These are phyloP conservation scores for Nyctereutes procyonoides DNA, from an alignment of 2,113 vertebrate species.

Conservation along the genomic window DNA sequence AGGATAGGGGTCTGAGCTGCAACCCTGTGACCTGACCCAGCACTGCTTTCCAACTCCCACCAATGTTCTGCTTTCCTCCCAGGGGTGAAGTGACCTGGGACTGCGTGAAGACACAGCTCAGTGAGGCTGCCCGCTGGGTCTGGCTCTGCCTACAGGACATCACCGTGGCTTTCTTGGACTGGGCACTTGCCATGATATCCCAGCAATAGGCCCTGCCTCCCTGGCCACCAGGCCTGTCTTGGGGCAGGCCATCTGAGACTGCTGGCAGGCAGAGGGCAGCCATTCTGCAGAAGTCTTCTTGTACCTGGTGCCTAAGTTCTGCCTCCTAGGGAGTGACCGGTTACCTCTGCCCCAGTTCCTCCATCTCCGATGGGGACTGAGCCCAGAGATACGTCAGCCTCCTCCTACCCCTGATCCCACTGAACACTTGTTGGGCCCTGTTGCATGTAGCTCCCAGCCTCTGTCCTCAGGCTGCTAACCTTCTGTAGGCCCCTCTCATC, in stretches of 20 bases:
- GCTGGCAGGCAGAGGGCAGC: not conserved
- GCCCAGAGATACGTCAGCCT: not conserved
- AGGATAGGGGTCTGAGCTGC: not conserved
- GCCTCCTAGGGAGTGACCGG: not conserved
- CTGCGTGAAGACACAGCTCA: slow-evolving; percentile 91
- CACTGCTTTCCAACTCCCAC: not conserved
- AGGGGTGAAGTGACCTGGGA: slow-evolving; percentile 92
- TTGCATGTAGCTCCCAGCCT: not conserved
- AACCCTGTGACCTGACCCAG: not conserved
- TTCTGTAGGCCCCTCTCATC: not conserved
- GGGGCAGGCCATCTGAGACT: not conserved
- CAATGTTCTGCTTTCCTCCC: slow-evolving; percentile 61
- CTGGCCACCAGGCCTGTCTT: not conserved
- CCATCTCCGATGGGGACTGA: not conserved
- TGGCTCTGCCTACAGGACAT: slow-evolving; percentile 93
- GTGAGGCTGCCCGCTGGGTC: slow-evolving; percentile 88
- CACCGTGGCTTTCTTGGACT: slow-evolving; percentile 90
- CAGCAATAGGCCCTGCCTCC: slow-evolving; percentile 83
- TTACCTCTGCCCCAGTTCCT: not conserved
- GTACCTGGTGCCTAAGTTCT: slow-evolving; percentile 54
- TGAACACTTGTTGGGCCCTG: not conserved
- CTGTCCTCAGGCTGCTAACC: not conserved
- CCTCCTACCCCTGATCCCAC: not conserved
- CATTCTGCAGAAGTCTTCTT: not conserved
- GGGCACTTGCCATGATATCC: slow-evolving; percentile 92